These are phyloP conservation scores for Triops longicaudatus DNA, from an alignment of 1,140 invertebrate species.

Conservation along the genomic window DNA sequence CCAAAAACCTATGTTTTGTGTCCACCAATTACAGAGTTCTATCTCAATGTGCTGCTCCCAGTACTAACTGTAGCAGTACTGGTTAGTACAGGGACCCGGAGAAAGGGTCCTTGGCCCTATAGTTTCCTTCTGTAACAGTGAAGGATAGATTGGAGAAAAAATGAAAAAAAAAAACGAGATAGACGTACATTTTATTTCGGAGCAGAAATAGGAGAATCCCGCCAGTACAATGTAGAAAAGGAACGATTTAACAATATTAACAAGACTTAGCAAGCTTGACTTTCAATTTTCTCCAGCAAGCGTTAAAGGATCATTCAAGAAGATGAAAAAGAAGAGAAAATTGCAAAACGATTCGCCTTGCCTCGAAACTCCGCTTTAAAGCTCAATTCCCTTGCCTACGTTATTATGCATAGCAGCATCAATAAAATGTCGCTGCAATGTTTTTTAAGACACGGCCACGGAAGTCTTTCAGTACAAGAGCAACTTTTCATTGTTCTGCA, in stretches of 20 bases:
- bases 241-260: background rate
- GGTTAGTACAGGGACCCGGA: too few species aligned
- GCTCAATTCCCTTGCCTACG: too few species aligned
- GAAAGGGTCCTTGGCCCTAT: background rate
- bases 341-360: too few species aligned
- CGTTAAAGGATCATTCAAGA: background rate
- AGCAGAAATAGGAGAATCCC: background rate
- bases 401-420: too few species aligned
- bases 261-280: constrained; percentile 3
- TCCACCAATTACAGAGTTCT: constrained; percentile 8
- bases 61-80: background rate
- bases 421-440: too few species aligned
- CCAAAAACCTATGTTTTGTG: background rate
- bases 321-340: background rate
- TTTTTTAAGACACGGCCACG: too few species aligned
- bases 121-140: background rate
- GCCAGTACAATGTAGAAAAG: background rate
- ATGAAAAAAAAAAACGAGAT: background rate
- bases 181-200: background rate
- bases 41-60: background rate
- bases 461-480: too few species aligned
- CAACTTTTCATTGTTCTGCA: too few species aligned
- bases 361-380: too few species aligned
- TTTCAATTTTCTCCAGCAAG: background rate
- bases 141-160: background rate